Evolutionary conservation across 2,888 invertebrate genomes (phyloP).

Genomic region (Melanotus villosus): DNA sequence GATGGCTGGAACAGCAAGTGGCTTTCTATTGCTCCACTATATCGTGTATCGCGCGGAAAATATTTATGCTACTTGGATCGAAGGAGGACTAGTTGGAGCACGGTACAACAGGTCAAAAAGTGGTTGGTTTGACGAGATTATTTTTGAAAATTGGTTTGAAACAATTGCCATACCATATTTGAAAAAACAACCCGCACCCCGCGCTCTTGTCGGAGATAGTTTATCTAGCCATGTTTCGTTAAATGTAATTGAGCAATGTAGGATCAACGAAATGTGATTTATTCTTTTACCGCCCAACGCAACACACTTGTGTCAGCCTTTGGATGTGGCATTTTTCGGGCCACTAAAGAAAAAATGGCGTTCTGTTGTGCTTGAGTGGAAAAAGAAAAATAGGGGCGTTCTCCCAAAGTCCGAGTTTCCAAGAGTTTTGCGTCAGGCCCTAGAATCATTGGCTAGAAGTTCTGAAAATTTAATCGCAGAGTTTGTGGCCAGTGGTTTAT

Average conservation of each 20-base stretch:
- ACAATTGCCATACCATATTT: background rate
- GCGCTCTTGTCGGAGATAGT: background rate
- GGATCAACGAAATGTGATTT: too few species aligned
- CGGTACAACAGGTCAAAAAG: background rate
- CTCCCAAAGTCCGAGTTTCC: background rate
- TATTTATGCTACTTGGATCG: constrained; percentile 6
- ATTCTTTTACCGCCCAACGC: too few species aligned
- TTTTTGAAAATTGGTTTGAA: constrained; percentile 8
- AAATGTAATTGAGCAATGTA: too few species aligned
- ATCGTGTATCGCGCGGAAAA: constrained; percentile 5
- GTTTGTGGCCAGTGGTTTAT: background rate
- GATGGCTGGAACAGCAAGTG: background rate
- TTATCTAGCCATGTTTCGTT: too few species aligned
- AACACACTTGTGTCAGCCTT: constrained; percentile 13
- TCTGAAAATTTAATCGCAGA: background rate
- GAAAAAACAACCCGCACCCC: background rate
- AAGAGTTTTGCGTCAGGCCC: background rate
- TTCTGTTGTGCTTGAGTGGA: constrained; percentile 34
- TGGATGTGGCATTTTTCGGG: constrained; percentile 54
- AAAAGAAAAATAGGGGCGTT: constrained; percentile 27
- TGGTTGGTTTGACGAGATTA: constrained; percentile 13
- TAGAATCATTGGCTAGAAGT: background rate
- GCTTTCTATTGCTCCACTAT: background rate
- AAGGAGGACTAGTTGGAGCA: background rate
- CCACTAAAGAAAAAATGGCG: constrained; percentile 48